Base-by-base conservation (phyloP, 2,113 vertebrate species). In the Neogobius melanostomus region DNA sequence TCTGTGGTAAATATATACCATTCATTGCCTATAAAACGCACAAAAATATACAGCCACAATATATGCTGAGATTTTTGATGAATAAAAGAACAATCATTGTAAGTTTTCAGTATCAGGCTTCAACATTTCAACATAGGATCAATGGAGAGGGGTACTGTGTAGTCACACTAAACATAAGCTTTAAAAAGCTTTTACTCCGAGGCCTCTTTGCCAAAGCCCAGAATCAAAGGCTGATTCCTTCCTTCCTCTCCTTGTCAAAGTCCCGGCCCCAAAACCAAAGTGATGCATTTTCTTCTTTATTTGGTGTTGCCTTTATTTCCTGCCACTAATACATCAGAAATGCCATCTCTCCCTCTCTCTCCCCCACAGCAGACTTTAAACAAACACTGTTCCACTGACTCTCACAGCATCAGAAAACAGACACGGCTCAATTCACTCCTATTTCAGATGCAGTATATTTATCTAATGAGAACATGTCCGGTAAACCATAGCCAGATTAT, bases 201-300 rank as follows among this genome's bases (percentile, higher is more conserved):
- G 56, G 42, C 56, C 56, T 11, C 2, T 63, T 47, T n/a, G 46
- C 61, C 50, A 46, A 61, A 47, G 42, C 49, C 59, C 5, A 56
- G 17, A 28, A 21, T 50, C 36, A 44, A 16, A 14, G n/a, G 59
- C 57, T 57, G 49, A 10, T 48, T 44, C 69, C 69, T 68, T 17
- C 66, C 53, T 67, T 48, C 62, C 44, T 64, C 14, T 61, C 7
- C 14, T 45, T 61, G 42, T 61, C 14, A 15, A 42, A 45, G 42
- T 61, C 42, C 59, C 42, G 5, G 59, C 72, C 71, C 59, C 36
- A 48, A 44, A 12, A 47, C 68, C 67, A 68, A 64, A 64, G 47
- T 12, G 4, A 69, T 78, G 74, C 79, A 82, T 84, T 90, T 91
- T 88, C 84, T 91, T 85, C 90, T 91, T 88, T 91, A 91, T 91